Percentiles rank a stretch among this genome's conserved stretches.
Conservation (phyloP, 2,888 invertebrate species). For the Glyphotaelius pellucidus region DNA sequence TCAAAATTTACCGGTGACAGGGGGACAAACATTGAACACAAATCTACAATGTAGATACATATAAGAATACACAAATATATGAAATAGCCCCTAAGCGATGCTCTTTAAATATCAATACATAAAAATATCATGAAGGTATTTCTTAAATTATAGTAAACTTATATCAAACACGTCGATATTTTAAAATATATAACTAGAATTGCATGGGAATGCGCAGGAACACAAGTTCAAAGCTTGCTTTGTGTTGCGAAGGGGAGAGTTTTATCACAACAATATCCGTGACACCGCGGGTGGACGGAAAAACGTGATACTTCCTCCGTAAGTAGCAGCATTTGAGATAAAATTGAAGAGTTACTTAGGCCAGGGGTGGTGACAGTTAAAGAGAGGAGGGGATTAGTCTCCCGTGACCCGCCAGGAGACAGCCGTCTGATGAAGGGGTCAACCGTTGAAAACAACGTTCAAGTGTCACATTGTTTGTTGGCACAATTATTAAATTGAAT, state of each 20-base stretch:
- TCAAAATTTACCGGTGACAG: too few relatives aligned
- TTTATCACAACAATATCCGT: background rate
- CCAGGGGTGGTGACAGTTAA: background rate
- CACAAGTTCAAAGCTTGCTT: background rate
- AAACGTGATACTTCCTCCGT: background rate
- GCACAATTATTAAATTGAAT: background rate
- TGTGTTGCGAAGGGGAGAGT: background rate
- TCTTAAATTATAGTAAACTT: too few relatives aligned
- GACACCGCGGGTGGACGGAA: background rate
- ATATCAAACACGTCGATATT: too few relatives aligned
- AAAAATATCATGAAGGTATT: too few relatives aligned
- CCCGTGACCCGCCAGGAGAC: background rate
- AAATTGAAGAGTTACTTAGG: background rate
- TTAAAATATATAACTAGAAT: too few relatives aligned
- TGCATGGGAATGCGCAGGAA: too few relatives aligned
- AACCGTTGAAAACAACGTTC: background rate
- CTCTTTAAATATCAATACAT: too few relatives aligned
- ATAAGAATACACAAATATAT: too few relatives aligned
- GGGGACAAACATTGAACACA: too few relatives aligned
- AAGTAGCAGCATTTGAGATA: background rate
- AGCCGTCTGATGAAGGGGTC: conserved; percentile 2
- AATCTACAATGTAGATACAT: too few relatives aligned
- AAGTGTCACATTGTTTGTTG: background rate
- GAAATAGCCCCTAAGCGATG: too few relatives aligned
- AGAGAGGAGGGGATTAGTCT: background rate